These are phyloP conservation scores for Cydia pomonella DNA, from an alignment of 1,140 invertebrate genomes.

Conservation along the genomic window DNA sequence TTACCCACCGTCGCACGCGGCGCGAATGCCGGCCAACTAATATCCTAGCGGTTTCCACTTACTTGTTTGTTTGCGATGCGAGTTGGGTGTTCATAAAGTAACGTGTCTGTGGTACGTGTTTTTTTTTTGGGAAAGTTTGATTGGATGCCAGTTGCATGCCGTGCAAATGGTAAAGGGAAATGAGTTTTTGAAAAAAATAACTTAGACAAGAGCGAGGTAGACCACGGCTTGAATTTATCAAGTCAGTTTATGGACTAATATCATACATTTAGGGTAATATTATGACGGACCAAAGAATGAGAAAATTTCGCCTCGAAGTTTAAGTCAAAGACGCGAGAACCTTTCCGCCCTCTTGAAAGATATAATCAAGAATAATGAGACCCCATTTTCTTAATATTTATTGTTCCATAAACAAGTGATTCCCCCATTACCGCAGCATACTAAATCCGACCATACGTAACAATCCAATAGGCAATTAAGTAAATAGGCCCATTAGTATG, in stretches of 20 bases:
- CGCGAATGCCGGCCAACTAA: background rate
- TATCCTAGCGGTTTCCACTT: slow-evolving; percentile 24
- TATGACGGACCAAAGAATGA: background rate
- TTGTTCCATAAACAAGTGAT: slow-evolving; percentile 19
- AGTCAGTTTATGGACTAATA: too few relatives aligned
- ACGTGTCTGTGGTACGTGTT: background rate
- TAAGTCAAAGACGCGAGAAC: background rate
- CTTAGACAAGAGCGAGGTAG: background rate
- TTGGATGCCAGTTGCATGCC: background rate
- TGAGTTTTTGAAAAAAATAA: background rate
- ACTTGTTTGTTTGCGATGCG: slow-evolving; percentile 8
- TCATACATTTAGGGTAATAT: too few relatives aligned
- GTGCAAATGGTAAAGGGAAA: background rate
- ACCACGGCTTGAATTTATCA: too few relatives aligned
- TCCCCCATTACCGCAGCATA: slow-evolving; percentile 13
- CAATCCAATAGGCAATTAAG: slow-evolving; percentile 33
- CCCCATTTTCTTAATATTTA: slow-evolving; percentile 19
- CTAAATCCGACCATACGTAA: slow-evolving; percentile 30
- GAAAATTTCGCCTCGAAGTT: background rate
- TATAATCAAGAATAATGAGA: background rate
- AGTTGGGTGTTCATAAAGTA: slow-evolving; percentile 8
- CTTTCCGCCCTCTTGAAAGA: background rate
- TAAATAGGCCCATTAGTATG: slow-evolving; percentile 31
- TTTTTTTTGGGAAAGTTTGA: background rate
- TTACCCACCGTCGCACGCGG: slow-evolving; percentile 7